A percentile compares a stretch with the other conserved stretches of the same genome.
These are phyloP conservation scores for Geopemphigus sp. DNA, from an alignment of 1,140 invertebrate species.

Conservation along the genomic window DNA sequence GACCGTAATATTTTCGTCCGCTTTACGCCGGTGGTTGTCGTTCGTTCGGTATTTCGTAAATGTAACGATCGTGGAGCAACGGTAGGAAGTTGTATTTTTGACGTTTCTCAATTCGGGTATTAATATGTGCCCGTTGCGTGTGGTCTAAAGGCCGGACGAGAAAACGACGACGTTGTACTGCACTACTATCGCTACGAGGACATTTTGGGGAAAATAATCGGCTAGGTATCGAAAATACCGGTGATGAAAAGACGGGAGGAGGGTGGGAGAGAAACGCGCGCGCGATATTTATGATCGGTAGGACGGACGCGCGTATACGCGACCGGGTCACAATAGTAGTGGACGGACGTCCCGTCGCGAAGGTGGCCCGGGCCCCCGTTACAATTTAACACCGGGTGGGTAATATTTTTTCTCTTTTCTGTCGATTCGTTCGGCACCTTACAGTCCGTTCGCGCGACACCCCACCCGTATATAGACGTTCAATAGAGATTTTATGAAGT, in stretches of 20 bases:
- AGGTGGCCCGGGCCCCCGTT: constrained; percentile 42
- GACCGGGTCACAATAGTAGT: constrained; percentile 31
- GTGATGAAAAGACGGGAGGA: background rate
- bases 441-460: constrained; percentile 4
- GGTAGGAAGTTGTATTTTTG: background rate
- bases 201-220: constrained; percentile 30
- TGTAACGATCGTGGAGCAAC: background rate
- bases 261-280: background rate
- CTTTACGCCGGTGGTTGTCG: too few relatives aligned
- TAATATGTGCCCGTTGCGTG: background rate
- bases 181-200: background rate
- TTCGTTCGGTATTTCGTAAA: background rate
- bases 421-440: constrained; percentile 45
- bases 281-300: constrained; percentile 44
- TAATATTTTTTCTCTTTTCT: constrained; percentile 16
- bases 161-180: too few relatives aligned
- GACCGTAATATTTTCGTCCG: too few relatives aligned
- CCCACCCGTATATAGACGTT: background rate
- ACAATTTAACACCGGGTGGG: constrained; percentile 48
- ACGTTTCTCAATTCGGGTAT: background rate
- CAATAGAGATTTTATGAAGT: constrained; percentile 48
- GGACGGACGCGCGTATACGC: background rate
- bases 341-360: constrained; percentile 46
- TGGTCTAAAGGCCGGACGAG: constrained; percentile 15
- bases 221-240: background rate